Percentiles rank a stretch among this genome's conserved stretches.
These are phyloP conservation scores for Manis pentadactyla DNA, from an alignment of 2,797 vertebrate genomes.

Conservation along the genomic window DNA sequence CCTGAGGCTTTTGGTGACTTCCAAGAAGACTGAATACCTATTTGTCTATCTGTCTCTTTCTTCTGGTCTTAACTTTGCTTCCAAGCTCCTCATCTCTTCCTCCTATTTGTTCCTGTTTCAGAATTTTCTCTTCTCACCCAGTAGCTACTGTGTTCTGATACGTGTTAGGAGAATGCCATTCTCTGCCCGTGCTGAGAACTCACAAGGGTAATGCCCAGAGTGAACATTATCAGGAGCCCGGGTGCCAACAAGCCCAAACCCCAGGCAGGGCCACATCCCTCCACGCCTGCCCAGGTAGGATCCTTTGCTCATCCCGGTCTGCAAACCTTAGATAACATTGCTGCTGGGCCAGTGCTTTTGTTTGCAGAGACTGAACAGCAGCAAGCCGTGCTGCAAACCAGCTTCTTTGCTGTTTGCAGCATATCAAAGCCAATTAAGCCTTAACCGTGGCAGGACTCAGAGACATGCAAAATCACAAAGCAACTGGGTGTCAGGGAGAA, in stretches of 20 bases:
- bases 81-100: background rate
- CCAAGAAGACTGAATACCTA: fast-evolving
- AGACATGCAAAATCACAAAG: background rate
- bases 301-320: background rate
- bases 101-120: background rate
- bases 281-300: fast-evolving
- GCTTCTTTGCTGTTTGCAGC: background rate
- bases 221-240: background rate
- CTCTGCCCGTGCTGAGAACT: background rate
- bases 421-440: background rate
- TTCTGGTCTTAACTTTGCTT: background rate
- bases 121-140: background rate
- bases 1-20: background rate
- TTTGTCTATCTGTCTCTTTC: background rate
- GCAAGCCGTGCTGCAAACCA: background rate
- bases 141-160: background rate
- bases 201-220: background rate
- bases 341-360: background rate
- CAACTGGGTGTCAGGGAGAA: background rate
- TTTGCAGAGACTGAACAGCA: background rate
- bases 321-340: background rate
- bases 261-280: background rate
- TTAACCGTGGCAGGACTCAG: background rate
- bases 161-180: background rate
- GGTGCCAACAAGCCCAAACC: background rate